phyloP scores from a whole-genome alignment of 2,113 vertebrate genomes.

The Tichodroma muraria region DNA sequence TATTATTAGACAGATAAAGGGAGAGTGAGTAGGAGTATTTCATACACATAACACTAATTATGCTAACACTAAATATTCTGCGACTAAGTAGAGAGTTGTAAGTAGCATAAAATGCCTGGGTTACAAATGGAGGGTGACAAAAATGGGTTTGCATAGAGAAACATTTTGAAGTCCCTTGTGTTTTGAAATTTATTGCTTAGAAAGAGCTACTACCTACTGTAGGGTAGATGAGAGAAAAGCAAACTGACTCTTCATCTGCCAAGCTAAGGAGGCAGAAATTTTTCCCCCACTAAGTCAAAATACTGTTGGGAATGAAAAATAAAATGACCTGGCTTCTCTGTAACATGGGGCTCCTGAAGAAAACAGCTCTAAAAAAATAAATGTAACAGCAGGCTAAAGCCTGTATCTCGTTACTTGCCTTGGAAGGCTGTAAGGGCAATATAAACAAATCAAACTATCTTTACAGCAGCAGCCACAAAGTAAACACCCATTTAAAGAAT shows the following conservation, averaged over 20 bases:
- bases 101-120: neutral
- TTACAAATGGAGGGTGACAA: neutral
- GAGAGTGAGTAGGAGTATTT: neutral
- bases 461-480: neutral
- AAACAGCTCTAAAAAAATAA: conserved; percentile 2
- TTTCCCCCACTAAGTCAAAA: neutral
- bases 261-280: neutral
- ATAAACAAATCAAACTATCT: conserved; percentile 29
- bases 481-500: conserved; percentile 33
- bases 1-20: neutral
- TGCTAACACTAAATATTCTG: conserved; percentile 3
- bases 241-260: neutral
- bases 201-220: neutral
- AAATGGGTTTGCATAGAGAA: neutral
- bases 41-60: neutral
- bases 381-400: neutral
- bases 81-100: neutral
- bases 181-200: neutral
- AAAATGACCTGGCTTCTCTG: neutral
- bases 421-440: neutral
- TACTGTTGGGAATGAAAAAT: neutral
- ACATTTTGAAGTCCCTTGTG: neutral
- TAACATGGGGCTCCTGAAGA: neutral
- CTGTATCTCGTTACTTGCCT: neutral
- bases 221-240: neutral